These are phyloP conservation scores for Diadumene lineata DNA, from an alignment of 92 coral and sea anemone species.

Conservation along the genomic window DNA sequence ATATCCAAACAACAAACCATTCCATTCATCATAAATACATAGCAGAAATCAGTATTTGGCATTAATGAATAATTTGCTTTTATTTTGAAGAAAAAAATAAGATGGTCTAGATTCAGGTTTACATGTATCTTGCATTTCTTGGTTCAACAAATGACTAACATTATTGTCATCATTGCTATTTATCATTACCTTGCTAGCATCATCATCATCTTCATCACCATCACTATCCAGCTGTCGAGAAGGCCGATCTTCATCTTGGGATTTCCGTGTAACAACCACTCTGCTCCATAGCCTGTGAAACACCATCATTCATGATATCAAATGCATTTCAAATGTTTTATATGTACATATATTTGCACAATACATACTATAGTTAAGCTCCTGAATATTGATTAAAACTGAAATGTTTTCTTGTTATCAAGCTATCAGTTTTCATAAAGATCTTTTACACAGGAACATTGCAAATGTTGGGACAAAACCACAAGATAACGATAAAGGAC, in stretches of 20 bases:
- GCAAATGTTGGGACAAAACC: too few relatives aligned
- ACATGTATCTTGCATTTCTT: too few relatives aligned
- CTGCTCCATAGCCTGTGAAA: conserved; percentile 78
- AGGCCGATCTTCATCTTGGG: conserved; percentile 78
- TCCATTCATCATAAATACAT: too few relatives aligned
- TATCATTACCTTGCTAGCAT: conserved; percentile 67
- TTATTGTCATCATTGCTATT: neutral
- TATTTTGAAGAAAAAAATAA: neutral
- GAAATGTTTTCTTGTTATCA: too few relatives aligned
- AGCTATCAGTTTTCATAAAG: neutral
- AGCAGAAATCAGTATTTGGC: neutral
- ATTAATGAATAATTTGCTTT: neutral
- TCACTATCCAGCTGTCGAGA: conserved; percentile 98
- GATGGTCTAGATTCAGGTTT: too few relatives aligned
- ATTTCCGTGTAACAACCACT: conserved; percentile 77
- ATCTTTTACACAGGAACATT: neutral
- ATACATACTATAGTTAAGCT: too few relatives aligned
- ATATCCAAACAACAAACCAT: too few relatives aligned
- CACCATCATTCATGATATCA: neutral
- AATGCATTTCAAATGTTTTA: neutral
- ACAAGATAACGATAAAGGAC: too few relatives aligned
- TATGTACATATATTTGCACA: too few relatives aligned
- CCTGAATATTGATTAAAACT: too few relatives aligned
- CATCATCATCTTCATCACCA: conserved; percentile 98
- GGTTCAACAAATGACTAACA: conserved; percentile 3